Percentiles rank a stretch among this genome's conserved stretches.
phyloP scores from a whole-genome alignment of 2,888 invertebrate genomes.

The Cataglyphis altisquamis region DNA sequence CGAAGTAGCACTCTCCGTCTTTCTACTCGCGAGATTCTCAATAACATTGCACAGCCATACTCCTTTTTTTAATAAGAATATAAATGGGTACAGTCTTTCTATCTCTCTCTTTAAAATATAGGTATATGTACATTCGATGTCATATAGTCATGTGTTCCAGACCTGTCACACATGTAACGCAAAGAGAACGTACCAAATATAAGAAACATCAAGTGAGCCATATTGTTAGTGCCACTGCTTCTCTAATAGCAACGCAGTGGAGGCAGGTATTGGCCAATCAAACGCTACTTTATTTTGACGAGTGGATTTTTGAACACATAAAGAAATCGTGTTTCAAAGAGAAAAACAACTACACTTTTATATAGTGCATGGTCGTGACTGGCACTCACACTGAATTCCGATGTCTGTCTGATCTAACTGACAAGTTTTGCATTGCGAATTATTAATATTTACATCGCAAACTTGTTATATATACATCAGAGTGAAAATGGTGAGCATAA shows the following conservation, averaged over 20 bases:
- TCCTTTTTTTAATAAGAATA: slow-evolving; percentile 60
- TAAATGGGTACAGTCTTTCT: not conserved
- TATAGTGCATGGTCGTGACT: slow-evolving; percentile 52
- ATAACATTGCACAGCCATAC: slow-evolving; percentile 80
- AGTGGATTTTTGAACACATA: not conserved
- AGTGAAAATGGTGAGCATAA: slow-evolving; percentile 73
- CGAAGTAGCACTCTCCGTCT: not conserved
- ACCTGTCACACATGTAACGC: not conserved
- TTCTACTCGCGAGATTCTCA: slow-evolving; percentile 58
- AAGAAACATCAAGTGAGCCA: not conserved
- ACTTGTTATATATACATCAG: not conserved
- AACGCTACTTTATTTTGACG: not conserved
- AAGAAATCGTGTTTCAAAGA: not conserved
- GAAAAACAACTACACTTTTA: slow-evolving; percentile 42
- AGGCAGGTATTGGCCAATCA: not conserved
- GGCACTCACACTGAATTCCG: not conserved
- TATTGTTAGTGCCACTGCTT: not conserved
- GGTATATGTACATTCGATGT: not conserved
- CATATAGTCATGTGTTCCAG: not conserved
- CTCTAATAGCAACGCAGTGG: not conserved
- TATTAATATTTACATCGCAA: not conserved
- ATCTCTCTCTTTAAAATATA: not conserved
- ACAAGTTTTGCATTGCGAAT: not conserved
- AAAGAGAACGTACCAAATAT: not conserved
- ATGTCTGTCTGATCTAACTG: not conserved